Base-by-base conservation (phyloP, 1,140 invertebrate species). In the Zaprionus nigranus region DNA sequence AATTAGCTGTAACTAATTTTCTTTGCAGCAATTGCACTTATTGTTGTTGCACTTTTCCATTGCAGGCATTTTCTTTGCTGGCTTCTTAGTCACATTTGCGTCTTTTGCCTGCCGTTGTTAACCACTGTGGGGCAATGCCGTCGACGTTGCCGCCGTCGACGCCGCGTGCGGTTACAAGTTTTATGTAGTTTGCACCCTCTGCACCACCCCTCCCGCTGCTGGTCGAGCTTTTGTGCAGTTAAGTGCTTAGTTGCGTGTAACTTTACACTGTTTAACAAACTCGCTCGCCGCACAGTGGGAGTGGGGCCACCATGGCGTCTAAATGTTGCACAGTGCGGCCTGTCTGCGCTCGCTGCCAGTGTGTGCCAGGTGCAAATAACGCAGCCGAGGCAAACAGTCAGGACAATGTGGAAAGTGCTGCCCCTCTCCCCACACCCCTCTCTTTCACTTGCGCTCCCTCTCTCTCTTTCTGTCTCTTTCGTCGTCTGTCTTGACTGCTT, bases 241-340 rank as follows among this genome's bases (percentile, higher is more conserved):
- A 87, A 88, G 84, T 88, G 84, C 84, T 87, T 87, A 88, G 84
- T 84, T 87, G 84, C 84, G 84, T 87, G 84, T 84, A 87, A 87
- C 84, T 87, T 87, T 87, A 84, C 81, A 87, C 84, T 88, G 81
- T 90, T 87, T 81, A 87, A 88, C 84, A 87, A 81, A 87, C 84
- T 88, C 78, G 64, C 75, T 83, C 34, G 56, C 73, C 75, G 68
- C 74, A 79, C 20, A 22, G 36, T 13, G 49, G 17, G 22, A 54
- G 59, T 51, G 20, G 64, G 51, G 26, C 59, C 65, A 56, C 54
- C 67, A 54, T 30, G 17, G 11, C 65, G 62, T 71, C 56, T 61
- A 78, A 64, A 78, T 85, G 73, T 71, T 71, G 74, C 61, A 38
- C 36, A 22, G 15, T 61, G 74, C 61, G 51, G 17, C 53, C 53